Evolutionary conservation across 2,113 vertebrate species (phyloP).

Genomic region (Charadrius vociferus): DNA sequence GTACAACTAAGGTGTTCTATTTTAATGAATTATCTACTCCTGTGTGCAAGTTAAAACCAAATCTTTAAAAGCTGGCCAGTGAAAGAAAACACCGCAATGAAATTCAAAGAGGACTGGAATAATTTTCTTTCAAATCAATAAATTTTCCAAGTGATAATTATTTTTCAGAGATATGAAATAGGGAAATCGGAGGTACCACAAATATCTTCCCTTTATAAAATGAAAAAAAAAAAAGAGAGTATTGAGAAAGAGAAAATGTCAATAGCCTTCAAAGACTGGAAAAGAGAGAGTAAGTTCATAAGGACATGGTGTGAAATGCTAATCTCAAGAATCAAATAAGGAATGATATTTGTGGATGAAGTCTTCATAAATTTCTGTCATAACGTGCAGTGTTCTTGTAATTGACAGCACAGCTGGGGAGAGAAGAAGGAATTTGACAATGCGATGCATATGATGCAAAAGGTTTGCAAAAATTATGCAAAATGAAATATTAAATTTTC

Average conservation of each 20-base stretch:
- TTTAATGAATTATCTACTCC: background rate
- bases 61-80: background rate
- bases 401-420: background rate
- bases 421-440: background rate
- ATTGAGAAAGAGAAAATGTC: background rate
- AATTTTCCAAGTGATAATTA: background rate
- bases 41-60: background rate
- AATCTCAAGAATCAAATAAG: background rate
- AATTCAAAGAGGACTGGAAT: background rate
- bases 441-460: background rate
- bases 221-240: background rate
- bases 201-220: background rate
- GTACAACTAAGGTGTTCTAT: background rate
- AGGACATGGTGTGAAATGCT: background rate
- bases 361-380: background rate
- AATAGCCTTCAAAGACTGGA: background rate
- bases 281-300: background rate
- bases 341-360: background rate
- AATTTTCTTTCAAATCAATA: constrained; percentile 8
- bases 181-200: background rate
- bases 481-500: background rate
- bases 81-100: too few relatives aligned
- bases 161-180: background rate
- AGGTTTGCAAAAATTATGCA: background rate
- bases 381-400: background rate